phyloP scores from a whole-genome alignment of 1,140 invertebrate genomes.

The Aphidius gifuensis region DNA sequence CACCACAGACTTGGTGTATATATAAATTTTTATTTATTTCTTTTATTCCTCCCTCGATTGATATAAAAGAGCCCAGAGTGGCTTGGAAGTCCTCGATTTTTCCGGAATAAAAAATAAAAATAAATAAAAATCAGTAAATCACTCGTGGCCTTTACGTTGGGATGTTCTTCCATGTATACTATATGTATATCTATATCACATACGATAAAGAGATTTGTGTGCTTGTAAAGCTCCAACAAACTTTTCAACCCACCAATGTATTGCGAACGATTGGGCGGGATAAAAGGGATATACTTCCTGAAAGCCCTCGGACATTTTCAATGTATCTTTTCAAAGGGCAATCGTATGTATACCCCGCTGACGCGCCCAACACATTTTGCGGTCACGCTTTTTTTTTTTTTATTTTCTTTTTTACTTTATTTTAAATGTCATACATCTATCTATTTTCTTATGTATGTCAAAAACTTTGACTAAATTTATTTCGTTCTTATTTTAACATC shows the following conservation, averaged over 20 bases:
- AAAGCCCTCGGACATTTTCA: conserved; percentile 22
- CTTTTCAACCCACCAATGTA: conserved; percentile 34
- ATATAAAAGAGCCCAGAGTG: conserved; percentile 43
- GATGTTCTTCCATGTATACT: conserved; percentile 1
- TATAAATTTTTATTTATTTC: not conserved
- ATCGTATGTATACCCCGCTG: conserved; percentile 20
- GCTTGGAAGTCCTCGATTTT: conserved; percentile 29
- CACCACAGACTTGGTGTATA: too few species aligned
- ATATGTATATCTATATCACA: conserved; percentile 10
- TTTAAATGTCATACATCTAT: too few species aligned
- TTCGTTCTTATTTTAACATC: too few species aligned
- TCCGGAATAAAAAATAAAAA: conserved; percentile 26
- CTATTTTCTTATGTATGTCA: too few species aligned
- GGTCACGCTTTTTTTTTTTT: conserved; percentile 12
- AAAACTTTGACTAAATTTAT: too few species aligned
- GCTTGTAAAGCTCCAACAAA: conserved; percentile 37
- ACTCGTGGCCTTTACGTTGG: conserved; percentile 30
- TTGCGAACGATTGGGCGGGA: conserved; percentile 49
- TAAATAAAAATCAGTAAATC: conserved; percentile 43
- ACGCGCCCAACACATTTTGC: conserved; percentile 18
- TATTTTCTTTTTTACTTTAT: not conserved
- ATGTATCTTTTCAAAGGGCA: conserved; percentile 24
- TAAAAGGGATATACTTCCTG: conserved; percentile 41
- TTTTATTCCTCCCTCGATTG: conserved; percentile 31
- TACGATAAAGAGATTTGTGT: conserved; percentile 45